phyloP scores from a whole-genome alignment of 2,113 vertebrate species.

The Lagenorhynchus albirostris region DNA sequence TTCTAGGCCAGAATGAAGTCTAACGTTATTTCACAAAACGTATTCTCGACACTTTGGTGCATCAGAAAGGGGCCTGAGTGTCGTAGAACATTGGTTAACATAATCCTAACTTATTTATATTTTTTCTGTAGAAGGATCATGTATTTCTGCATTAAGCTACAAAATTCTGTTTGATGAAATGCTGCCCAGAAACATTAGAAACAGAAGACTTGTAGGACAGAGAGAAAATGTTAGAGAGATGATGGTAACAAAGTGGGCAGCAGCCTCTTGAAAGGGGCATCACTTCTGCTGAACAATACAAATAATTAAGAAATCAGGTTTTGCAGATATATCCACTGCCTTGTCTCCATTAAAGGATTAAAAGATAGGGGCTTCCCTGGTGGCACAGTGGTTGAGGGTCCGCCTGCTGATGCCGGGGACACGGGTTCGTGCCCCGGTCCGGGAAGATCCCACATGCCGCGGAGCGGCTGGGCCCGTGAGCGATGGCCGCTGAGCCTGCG shows the following conservation, averaged over 20 bases:
- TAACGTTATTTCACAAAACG: background rate
- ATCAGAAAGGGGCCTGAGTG: background rate
- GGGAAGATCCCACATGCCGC: too few species aligned
- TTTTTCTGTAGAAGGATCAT: background rate
- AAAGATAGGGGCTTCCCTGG: background rate
- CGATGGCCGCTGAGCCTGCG: too few species aligned
- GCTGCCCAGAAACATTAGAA: background rate
- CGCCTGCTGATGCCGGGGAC: too few species aligned
- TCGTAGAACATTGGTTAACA: background rate
- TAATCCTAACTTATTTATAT: background rate
- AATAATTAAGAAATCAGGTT: background rate
- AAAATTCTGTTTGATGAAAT: background rate
- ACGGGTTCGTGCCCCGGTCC: too few species aligned
- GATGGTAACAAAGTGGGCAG: background rate
- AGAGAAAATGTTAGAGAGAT: background rate
- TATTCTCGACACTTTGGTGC: background rate
- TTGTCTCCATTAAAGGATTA: background rate
- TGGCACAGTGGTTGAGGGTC: too few species aligned
- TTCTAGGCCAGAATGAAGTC: background rate
- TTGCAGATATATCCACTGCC: background rate
- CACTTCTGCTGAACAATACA: background rate
- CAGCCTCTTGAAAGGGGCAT: background rate
- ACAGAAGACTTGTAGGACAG: background rate
- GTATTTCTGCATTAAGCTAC: background rate
- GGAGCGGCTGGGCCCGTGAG: too few species aligned